Conservation (phyloP, 2,113 vertebrate species). For the Penelope pileata region DNA sequence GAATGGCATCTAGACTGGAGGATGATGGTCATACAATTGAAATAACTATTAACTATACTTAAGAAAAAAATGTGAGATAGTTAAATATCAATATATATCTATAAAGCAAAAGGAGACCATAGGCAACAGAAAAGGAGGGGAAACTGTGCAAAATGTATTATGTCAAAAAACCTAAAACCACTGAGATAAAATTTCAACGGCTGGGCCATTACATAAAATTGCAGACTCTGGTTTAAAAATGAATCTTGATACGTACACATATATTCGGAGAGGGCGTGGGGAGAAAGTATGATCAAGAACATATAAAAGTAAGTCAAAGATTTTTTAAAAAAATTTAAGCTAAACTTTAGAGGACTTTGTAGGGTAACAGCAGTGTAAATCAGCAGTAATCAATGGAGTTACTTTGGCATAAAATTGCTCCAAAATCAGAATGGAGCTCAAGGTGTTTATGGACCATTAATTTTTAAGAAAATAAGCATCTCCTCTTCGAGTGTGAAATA, state of each 20-base stretch:
- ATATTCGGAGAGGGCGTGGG: rapidly evolving
- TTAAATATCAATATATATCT: neutral
- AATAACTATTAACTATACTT: neutral
- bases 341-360: neutral
- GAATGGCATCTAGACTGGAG: neutral
- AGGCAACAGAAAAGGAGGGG: neutral
- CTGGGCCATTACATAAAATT: neutral
- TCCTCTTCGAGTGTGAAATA: neutral
- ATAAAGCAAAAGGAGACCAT: neutral
- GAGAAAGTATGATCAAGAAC: neutral
- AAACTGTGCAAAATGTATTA: neutral
- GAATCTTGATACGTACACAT: neutral
- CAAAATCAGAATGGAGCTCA: neutral
- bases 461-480: neutral
- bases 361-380: neutral
- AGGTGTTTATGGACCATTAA: neutral
- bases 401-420: neutral
- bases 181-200: neutral
- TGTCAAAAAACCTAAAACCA: neutral
- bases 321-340: neutral
- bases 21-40: neutral
- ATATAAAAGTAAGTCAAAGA: neutral
- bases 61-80: neutral
- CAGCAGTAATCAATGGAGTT: neutral
- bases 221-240: neutral